phyloP scores from a whole-genome alignment of 2,888 invertebrate species.

The Xylota segnis region DNA sequence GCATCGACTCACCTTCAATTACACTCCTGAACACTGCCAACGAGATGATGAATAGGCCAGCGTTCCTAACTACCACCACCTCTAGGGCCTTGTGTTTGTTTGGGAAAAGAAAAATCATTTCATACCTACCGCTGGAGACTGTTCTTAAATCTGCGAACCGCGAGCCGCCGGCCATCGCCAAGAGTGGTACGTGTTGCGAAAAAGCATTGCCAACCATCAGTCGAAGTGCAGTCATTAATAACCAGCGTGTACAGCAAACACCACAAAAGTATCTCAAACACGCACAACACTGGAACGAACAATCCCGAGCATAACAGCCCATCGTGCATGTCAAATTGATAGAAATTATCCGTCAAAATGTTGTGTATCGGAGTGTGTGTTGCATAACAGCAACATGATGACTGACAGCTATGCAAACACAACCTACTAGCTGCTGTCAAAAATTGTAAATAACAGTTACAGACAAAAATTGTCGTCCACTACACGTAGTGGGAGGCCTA shows the following conservation, averaged over 20 bases:
- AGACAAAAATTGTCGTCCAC: constrained; percentile 67
- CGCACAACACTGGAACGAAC: constrained; percentile 31
- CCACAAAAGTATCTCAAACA: constrained; percentile 44
- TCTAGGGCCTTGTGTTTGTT: constrained; percentile 58
- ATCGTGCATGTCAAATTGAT: constrained; percentile 76
- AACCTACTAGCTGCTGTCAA: constrained; percentile 71
- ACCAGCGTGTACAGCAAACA: not conserved
- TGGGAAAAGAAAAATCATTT: constrained; percentile 53
- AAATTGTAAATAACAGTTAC: constrained; percentile 60
- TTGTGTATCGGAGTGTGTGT: constrained; percentile 31
- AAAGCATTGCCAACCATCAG: constrained; percentile 55
- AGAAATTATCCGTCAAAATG: constrained; percentile 66
- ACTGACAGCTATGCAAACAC: constrained; percentile 76
- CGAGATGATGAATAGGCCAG: constrained; percentile 62
- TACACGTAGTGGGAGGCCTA: constrained; percentile 67
- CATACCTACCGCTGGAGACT: constrained; percentile 41
- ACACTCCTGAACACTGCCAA: constrained; percentile 59
- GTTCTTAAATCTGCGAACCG: constrained; percentile 37
- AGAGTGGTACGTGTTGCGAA: constrained; percentile 61
- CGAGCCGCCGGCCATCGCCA: constrained; percentile 9
- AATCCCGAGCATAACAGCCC: constrained; percentile 43
- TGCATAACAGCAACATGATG: constrained; percentile 68
- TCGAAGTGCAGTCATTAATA: constrained; percentile 70
- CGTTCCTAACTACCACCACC: constrained; percentile 58
- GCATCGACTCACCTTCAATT: constrained; percentile 55